These are phyloP conservation scores for Drosophila punjabiensis DNA, from an alignment of 1,140 invertebrate genomes.

Conservation along the genomic window DNA sequence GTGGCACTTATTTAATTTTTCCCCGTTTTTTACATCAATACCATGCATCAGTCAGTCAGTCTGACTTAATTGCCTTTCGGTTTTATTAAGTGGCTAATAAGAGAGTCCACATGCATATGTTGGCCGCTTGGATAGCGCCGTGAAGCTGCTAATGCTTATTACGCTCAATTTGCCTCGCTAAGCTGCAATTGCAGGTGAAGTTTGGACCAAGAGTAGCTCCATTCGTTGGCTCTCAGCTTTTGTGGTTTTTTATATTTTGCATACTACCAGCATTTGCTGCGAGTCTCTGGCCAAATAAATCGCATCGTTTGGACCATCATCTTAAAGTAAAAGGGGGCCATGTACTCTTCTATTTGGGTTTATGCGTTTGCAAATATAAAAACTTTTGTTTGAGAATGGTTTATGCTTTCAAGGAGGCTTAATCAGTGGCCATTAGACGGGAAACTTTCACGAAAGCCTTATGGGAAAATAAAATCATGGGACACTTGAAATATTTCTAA, in stretches of 20 bases:
- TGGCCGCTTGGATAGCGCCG: conserved; percentile 11
- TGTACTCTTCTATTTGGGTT: conserved; percentile 35
- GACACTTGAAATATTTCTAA: not conserved
- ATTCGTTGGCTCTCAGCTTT: conserved; percentile 39
- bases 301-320: conserved; percentile 26
- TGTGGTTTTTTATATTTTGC: conserved; percentile 32
- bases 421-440: not conserved
- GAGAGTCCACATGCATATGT: conserved; percentile 12
- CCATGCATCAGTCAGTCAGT: conserved; percentile 17
- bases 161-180: conserved; percentile 49
- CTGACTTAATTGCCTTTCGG: conserved; percentile 44
- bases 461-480: conserved; percentile 7
- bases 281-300: conserved; percentile 16
- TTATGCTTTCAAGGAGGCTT: conserved; percentile 20
- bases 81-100: conserved; percentile 66
- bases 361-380: conserved; percentile 54
- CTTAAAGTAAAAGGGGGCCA: conserved; percentile 55
- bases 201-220: conserved; percentile 21
- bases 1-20: conserved; percentile 40
- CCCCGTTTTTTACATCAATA: conserved; percentile 34
- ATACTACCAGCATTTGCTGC: conserved; percentile 12
- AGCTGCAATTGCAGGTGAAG: conserved; percentile 29
- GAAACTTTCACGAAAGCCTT: conserved; percentile 18
- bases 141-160: conserved; percentile 59
- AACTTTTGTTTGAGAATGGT: conserved; percentile 44